Evolutionary conservation across 2,888 invertebrate genomes (phyloP).

Genomic region (Apamea sordens): DNA sequence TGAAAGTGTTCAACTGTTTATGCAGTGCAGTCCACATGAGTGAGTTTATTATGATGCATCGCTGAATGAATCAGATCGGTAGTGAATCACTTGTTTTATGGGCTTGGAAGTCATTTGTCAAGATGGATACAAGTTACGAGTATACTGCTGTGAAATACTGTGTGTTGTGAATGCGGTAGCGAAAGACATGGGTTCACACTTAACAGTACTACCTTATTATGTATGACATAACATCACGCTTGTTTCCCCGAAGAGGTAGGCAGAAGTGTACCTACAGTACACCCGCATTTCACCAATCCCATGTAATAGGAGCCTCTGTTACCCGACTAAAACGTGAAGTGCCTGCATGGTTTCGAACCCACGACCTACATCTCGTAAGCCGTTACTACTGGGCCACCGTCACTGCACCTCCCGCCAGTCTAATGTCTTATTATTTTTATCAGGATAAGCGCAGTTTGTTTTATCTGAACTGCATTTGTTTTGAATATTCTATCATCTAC

Average conservation of each 20-base stretch:
- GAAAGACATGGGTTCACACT: background rate
- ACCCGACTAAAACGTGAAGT: too few relatives aligned
- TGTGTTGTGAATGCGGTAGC: background rate
- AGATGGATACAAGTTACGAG: background rate
- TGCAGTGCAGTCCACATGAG: background rate
- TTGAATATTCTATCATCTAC: background rate
- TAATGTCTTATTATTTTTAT: background rate
- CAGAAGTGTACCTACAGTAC: too few relatives aligned
- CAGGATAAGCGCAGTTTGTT: background rate
- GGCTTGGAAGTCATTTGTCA: background rate
- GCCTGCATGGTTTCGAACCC: too few relatives aligned
- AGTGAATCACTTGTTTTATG: background rate
- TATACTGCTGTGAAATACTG: background rate
- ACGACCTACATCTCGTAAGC: too few relatives aligned
- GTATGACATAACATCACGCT: too few relatives aligned
- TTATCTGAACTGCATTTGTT: too few relatives aligned
- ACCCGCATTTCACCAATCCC: too few relatives aligned
- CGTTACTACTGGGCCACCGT: too few relatives aligned
- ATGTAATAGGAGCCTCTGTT: too few relatives aligned
- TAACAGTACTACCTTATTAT: background rate
- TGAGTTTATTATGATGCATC: conserved; percentile 6
- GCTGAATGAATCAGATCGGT: conserved; percentile 3
- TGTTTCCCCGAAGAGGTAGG: too few relatives aligned
- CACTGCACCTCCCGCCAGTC: too few relatives aligned
- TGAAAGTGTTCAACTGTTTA: conserved; percentile 16